A percentile compares a stretch with the other conserved stretches of the same genome.
Evolutionary conservation across 30 jellyfish, hydroid and myxozoan species (phyloP).

Genomic region (Rhopilema esculentum): DNA sequence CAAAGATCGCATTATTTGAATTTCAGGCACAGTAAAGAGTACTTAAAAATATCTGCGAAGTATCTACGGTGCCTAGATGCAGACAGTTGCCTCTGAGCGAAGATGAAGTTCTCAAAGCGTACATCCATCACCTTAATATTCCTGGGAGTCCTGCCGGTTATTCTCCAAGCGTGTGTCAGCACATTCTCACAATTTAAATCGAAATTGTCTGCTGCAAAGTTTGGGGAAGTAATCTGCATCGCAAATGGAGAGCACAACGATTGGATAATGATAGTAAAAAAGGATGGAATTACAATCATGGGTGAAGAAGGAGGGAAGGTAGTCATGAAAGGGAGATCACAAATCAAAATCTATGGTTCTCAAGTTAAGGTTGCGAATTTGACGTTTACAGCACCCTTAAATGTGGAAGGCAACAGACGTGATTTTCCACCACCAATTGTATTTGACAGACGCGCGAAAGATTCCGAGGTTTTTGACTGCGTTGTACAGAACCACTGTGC

Average conservation of each 20-base stretch:
- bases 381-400: slow-evolving; percentile 36
- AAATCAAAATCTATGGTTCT: slow-evolving; percentile 14
- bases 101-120: neutral
- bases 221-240: slow-evolving; percentile 27
- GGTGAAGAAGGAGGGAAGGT: slow-evolving; percentile 44
- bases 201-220: neutral
- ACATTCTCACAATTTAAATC: neutral
- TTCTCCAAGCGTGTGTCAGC: neutral
- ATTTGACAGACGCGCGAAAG: slow-evolving; percentile 9
- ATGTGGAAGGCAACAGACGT: neutral
- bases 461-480: slow-evolving; percentile 9
- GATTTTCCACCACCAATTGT: slow-evolving; percentile 17
- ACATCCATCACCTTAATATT: neutral
- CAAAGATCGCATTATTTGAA: neutral
- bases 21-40: neutral
- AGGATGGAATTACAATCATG: neutral
- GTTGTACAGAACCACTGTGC: slow-evolving; percentile 14
- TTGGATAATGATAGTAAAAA: slow-evolving; percentile 15
- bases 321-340: slow-evolving; percentile 17
- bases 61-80: neutral
- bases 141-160: neutral
- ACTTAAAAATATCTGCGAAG: neutral
- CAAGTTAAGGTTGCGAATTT: neutral
- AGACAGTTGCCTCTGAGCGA: neutral
- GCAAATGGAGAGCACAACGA: slow-evolving; percentile 17